Percentiles rank a stretch among this genome's conserved stretches.
Evolutionary conservation across 1,140 invertebrate genomes (phyloP).

Genomic region (Trichoplusia ni): DNA sequence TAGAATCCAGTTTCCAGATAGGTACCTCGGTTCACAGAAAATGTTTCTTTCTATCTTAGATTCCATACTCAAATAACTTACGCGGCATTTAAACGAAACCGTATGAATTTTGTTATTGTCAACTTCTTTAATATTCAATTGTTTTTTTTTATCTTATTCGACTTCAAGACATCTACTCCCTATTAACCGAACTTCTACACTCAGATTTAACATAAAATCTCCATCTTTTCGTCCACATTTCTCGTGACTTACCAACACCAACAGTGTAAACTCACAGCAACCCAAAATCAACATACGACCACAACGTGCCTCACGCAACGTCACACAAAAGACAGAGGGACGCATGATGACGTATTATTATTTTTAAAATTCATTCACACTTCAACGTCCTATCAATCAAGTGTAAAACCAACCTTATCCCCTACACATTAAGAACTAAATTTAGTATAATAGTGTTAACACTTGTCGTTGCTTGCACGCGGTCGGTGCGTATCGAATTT

Average conservation of each 20-base stretch:
- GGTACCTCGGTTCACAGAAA: too few species aligned
- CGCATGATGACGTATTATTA: conserved; percentile 72
- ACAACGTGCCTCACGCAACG: conserved; percentile 66
- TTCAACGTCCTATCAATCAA: conserved; percentile 42
- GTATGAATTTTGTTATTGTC: too few species aligned
- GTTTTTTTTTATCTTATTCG: too few species aligned
- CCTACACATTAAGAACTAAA: conserved; percentile 9
- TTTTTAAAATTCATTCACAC: conserved; percentile 75
- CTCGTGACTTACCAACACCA: conserved; percentile 7
- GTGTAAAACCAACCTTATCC: conserved; percentile 42
- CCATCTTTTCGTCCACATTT: neutral
- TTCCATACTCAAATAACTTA: too few species aligned
- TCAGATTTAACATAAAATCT: too few species aligned
- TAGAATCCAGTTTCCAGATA: too few species aligned
- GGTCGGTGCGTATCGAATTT: conserved; percentile 71
- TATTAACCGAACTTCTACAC: too few species aligned
- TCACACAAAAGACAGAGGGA: conserved; percentile 73
- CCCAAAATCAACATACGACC: conserved; percentile 70
- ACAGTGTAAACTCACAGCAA: conserved; percentile 46
- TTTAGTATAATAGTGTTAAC: conserved; percentile 62
- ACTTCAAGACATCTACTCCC: too few species aligned
- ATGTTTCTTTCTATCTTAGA: too few species aligned
- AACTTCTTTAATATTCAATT: too few species aligned
- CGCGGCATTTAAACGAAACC: too few species aligned
- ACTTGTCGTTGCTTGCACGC: conserved; percentile 61